Percentiles rank a stretch among this genome's conserved stretches.
phyloP scores from a whole-genome alignment of 2,113 vertebrate genomes.

The Myotis yumanensis region DNA sequence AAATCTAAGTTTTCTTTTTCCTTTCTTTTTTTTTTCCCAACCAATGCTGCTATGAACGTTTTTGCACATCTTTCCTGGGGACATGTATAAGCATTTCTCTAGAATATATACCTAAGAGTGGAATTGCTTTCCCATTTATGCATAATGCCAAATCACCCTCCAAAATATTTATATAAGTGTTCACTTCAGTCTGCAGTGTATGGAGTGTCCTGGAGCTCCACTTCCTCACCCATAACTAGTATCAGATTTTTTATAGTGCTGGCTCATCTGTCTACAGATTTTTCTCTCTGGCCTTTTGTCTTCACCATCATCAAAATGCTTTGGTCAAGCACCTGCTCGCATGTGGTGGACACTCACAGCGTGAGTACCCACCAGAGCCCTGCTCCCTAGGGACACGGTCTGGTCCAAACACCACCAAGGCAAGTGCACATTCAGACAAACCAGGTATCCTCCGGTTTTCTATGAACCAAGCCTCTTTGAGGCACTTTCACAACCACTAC shows the following conservation, averaged over 20 bases:
- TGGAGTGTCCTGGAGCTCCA: fast-evolving
- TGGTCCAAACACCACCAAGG: background rate
- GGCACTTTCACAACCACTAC: background rate
- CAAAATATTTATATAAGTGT: background rate
- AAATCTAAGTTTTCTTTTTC: background rate
- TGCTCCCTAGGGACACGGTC: background rate
- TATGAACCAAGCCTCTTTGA: background rate
- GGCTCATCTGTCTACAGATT: background rate
- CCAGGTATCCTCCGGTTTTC: background rate
- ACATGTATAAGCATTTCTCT: background rate
- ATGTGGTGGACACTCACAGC: background rate
- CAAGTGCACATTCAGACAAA: background rate
- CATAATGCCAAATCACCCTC: background rate
- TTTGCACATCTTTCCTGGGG: background rate
- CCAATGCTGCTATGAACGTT: background rate
- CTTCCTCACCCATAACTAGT: background rate
- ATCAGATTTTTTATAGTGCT: background rate
- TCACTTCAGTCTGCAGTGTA: background rate
- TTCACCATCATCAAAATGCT: background rate
- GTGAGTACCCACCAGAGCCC: background rate
- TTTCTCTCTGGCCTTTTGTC: background rate
- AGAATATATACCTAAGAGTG: background rate
- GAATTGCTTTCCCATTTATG: background rate
- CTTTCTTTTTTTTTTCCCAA: background rate
- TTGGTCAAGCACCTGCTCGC: background rate